Evolutionary conservation across 37 sponge, comb jelly and placozoan genomes (phyloP).

Genomic region (Cliona cf. orientalis): DNA sequence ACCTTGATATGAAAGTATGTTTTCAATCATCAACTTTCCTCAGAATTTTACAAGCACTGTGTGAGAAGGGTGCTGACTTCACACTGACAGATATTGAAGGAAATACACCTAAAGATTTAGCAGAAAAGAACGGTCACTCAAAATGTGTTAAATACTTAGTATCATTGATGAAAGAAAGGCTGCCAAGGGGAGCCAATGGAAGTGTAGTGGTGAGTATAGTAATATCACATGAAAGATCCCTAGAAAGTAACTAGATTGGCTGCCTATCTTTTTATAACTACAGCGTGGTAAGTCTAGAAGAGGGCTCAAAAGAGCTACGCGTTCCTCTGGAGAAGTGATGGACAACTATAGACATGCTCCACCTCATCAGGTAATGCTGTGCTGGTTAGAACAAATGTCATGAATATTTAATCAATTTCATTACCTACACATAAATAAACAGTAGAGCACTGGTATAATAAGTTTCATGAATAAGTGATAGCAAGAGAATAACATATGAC

Average conservation of each 20-base stretch:
- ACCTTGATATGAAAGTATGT: no score
- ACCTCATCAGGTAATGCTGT: slow-evolving; percentile 64
- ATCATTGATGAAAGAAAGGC: slow-evolving; percentile 14
- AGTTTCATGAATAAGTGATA: not conserved
- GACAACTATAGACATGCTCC: slow-evolving; percentile 59
- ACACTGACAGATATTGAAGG: slow-evolving; percentile 49
- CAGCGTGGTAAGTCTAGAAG: not conserved
- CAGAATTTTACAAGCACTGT: slow-evolving; percentile 53
- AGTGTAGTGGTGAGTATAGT: not conserved
- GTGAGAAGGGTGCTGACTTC: slow-evolving; percentile 50
- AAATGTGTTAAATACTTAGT: slow-evolving; percentile 55
- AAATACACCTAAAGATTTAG: slow-evolving; percentile 59
- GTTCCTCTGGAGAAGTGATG: slow-evolving; percentile 37
- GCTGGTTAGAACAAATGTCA: not conserved
- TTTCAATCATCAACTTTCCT: slow-evolving; percentile 1
- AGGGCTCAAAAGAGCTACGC: slow-evolving; percentile 13
- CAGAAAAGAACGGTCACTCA: slow-evolving; percentile 44
- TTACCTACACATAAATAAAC: not conserved
- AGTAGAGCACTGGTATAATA: not conserved
- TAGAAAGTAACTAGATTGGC: not conserved
- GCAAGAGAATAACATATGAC: not conserved
- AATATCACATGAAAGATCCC: not conserved
- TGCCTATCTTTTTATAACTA: no score
- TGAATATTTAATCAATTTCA: not conserved
- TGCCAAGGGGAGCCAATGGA: not conserved